Conservation (phyloP, 2,888 invertebrate species). For the Plebejus anna region DNA sequence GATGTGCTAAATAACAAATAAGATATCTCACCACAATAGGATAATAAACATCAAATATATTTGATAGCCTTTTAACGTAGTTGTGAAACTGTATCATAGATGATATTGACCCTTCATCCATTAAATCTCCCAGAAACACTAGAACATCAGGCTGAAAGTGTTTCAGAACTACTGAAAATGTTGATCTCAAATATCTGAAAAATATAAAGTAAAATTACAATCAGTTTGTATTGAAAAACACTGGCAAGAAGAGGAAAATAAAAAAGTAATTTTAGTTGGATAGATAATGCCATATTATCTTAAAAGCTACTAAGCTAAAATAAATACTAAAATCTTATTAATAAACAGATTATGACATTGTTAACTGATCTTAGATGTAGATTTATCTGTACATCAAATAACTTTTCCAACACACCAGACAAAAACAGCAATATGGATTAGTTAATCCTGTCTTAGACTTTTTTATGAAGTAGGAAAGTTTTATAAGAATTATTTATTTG, state of each 20-base stretch:
- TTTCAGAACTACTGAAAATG: constrained; percentile 85
- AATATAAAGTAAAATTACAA: neutral
- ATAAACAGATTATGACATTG: neutral
- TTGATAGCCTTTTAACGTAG: constrained; percentile 86
- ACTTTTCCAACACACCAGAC: neutral
- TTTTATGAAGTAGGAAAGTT: neutral
- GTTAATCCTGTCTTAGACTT: neutral
- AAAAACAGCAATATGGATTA: neutral
- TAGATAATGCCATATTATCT: neutral
- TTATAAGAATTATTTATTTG: neutral
- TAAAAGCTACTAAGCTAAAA: neutral
- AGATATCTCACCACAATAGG: constrained; percentile 51
- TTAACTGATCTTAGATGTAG: neutral
- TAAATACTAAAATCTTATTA: too few relatives aligned
- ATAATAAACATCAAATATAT: constrained; percentile 59
- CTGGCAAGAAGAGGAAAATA: neutral
- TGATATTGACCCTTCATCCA: constrained; percentile 95
- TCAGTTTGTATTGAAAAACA: neutral
- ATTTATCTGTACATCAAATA: neutral
- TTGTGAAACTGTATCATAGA: constrained; percentile 83
- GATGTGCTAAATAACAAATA: constrained; percentile 7
- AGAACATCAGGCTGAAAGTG: constrained; percentile 90
- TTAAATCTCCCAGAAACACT: constrained; percentile 94
- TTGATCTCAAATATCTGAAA: constrained; percentile 87
- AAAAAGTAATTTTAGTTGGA: neutral